phyloP scores from a whole-genome alignment of 2,113 vertebrate species.

The Pan paniscus region DNA sequence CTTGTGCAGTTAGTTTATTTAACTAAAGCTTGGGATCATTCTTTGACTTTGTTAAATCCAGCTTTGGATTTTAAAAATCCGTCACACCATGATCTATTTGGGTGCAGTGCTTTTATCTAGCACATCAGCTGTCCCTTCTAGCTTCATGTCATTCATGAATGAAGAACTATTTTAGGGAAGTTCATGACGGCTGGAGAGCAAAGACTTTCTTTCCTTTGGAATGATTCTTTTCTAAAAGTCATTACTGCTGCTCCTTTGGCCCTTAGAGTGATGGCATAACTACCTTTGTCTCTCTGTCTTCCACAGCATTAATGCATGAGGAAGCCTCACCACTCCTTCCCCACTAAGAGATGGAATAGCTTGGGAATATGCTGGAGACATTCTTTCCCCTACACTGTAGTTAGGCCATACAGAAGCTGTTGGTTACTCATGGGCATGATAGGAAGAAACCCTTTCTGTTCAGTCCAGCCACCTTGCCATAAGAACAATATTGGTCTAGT shows the following conservation, averaged over 20 bases:
- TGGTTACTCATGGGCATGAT: neutral
- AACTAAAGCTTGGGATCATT: neutral
- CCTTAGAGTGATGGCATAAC: neutral
- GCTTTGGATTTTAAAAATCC: neutral
- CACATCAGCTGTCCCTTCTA: neutral
- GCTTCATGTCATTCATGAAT: conserved; percentile 35
- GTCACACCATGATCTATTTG: neutral
- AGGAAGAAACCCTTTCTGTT: neutral
- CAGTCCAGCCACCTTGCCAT: neutral
- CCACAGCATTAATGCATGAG: neutral
- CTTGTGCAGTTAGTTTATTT: conserved; percentile 17
- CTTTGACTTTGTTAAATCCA: conserved; percentile 31
- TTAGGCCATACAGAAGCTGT: neutral
- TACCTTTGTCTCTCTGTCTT: neutral
- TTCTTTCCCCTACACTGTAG: neutral
- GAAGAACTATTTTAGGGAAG: conserved; percentile 18
- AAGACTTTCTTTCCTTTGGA: conserved; percentile 12
- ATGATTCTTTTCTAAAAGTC: conserved; percentile 32
- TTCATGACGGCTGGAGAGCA: neutral
- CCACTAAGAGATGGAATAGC: neutral
- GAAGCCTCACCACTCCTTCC: neutral
- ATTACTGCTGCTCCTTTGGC: neutral
- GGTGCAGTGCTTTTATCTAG: neutral
- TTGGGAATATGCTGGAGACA: neutral
- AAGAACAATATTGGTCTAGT: neutral